Percentiles rank a stretch among this genome's conserved stretches.
Conservation (phyloP, 2,888 invertebrate genomes). For the Melanchra persicariae region DNA sequence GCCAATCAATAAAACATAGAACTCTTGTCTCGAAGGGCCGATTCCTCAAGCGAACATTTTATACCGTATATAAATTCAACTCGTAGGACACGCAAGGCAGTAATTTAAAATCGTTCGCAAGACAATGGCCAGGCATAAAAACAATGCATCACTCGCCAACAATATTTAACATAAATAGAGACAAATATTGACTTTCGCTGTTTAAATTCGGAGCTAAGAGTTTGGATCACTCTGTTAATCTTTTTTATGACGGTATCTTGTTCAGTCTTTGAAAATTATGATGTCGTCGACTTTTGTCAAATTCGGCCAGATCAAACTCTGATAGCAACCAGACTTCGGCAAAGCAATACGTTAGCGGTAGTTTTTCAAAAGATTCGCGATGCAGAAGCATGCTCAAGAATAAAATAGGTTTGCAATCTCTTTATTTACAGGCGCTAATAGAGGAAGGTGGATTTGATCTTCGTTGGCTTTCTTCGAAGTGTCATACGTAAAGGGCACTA, state of each 20-base stretch:
- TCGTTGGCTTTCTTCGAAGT: conserved; percentile 7
- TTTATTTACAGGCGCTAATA: neutral
- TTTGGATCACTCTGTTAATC: neutral
- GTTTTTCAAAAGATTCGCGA: neutral
- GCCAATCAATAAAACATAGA: neutral
- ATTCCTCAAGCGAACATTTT: neutral
- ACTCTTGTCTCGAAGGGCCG: neutral
- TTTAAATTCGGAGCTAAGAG: neutral
- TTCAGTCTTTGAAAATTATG: neutral
- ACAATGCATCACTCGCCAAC: neutral
- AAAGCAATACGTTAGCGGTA: neutral
- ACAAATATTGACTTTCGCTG: neutral
- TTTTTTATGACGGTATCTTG: neutral
- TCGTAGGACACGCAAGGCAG: neutral
- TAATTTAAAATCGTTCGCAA: conserved; percentile 22
- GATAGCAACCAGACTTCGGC: neutral
- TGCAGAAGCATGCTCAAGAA: neutral
- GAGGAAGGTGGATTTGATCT: neutral
- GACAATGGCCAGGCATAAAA: conserved; percentile 1
- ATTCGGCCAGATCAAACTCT: neutral
- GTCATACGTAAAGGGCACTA: conserved; percentile 7
- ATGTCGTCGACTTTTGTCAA: neutral
- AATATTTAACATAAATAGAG: neutral
- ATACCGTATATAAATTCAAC: neutral
- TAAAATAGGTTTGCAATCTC: neutral